Conservation (phyloP, 2,888 invertebrate genomes). For the Megaustenia siamemsis region DNA sequence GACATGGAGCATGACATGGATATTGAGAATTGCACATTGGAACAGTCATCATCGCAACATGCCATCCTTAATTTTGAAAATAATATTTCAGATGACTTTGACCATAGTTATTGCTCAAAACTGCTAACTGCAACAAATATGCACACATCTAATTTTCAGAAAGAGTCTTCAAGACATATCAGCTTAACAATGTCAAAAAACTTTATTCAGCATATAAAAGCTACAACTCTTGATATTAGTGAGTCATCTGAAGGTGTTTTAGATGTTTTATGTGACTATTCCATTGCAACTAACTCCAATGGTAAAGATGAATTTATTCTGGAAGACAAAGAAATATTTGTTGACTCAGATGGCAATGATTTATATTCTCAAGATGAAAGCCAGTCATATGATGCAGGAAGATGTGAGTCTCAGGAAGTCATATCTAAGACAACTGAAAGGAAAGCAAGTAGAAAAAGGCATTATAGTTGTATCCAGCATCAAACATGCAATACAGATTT, state of each 20-base stretch:
- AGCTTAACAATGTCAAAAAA: background rate
- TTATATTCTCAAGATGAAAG: background rate
- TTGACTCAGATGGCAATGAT: conserved; percentile 52
- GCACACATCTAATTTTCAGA: background rate
- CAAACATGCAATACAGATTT: conserved; percentile 46
- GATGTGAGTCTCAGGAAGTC: background rate
- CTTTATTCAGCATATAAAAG: background rate
- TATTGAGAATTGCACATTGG: background rate
- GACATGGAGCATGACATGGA: background rate
- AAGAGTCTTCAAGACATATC: background rate
- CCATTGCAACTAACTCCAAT: too few relatives aligned
- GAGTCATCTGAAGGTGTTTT: background rate
- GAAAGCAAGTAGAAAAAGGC: background rate
- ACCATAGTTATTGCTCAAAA: conserved; percentile 28
- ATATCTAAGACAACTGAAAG: background rate
- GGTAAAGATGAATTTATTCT: conserved; percentile 7
- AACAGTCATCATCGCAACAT: background rate
- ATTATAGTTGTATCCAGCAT: background rate
- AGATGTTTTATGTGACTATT: background rate
- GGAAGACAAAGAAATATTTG: conserved; percentile 43
- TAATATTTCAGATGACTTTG: background rate
- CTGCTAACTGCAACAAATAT: background rate
- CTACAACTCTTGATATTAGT: background rate
- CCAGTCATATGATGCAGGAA: background rate
- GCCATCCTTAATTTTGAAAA: background rate